Evolutionary conservation across 2,797 vertebrate genomes (phyloP).

Genomic region (Rhyacichthys aspro): DNA sequence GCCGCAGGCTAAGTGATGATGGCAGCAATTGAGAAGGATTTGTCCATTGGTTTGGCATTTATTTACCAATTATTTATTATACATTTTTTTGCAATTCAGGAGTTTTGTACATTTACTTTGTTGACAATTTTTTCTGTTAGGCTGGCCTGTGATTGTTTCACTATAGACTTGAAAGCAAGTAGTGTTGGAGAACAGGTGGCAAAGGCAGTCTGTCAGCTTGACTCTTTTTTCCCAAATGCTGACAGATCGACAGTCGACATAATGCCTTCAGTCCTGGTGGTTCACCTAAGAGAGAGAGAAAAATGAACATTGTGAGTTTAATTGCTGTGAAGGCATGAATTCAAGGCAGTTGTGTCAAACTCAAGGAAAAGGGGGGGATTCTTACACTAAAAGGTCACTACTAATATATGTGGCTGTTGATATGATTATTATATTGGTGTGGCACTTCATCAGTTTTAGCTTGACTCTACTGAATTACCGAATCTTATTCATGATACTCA

Average conservation of each 20-base stretch:
- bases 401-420: too few species aligned
- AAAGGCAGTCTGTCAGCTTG: conserved; percentile 56
- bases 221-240: conserved; percentile 50
- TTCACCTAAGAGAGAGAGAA: conserved; percentile 58
- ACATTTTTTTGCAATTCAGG: too few species aligned
- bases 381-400: too few species aligned
- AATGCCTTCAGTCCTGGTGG: conserved; percentile 73
- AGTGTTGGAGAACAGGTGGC: conserved; percentile 62
- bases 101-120: too few species aligned
- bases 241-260: conserved; percentile 59
- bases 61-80: too few species aligned
- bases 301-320: conserved; percentile 14
- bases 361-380: background rate
- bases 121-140: conserved; percentile 23
- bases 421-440: too few species aligned
- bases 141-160: background rate
- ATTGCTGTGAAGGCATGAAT: background rate
- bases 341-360: background rate
- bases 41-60: too few species aligned
- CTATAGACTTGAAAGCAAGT: conserved; percentile 55
- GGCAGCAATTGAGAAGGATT: too few species aligned
- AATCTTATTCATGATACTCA: conserved; percentile 51
- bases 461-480: background rate
- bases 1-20: too few species aligned
- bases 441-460: background rate